phyloP scores from a whole-genome alignment of 2,797 vertebrate species.

The Vipera ursinii region DNA sequence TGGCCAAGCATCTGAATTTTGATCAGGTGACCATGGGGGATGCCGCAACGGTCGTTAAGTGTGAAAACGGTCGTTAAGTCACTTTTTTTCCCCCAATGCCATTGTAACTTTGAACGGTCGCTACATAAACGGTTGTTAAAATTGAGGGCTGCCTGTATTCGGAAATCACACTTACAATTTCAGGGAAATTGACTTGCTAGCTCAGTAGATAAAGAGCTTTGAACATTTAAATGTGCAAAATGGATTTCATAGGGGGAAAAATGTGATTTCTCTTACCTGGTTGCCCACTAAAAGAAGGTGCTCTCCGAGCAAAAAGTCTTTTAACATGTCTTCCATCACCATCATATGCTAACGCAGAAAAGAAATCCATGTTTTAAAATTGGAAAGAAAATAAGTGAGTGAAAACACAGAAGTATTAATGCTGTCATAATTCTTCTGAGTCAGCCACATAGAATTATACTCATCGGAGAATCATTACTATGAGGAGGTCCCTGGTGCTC shows the following conservation, averaged over 20 bases:
- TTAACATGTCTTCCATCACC: constrained; percentile 98
- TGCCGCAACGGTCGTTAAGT: too few species aligned
- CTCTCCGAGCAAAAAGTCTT: constrained; percentile 94
- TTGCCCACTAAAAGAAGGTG: constrained; percentile 95
- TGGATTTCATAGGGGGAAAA: neutral
- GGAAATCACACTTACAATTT: neutral
- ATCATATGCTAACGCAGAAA: constrained; percentile 83
- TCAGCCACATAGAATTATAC: constrained; percentile 1
- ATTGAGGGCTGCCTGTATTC: neutral
- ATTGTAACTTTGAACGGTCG: too few species aligned
- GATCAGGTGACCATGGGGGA: too few species aligned
- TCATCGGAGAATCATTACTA: neutral
- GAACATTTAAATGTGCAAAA: neutral
- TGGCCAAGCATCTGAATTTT: too few species aligned
- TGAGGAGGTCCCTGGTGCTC: too few species aligned
- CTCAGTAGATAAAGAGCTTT: neutral
- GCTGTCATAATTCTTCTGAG: neutral
- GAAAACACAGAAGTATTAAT: neutral
- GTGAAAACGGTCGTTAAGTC: too few species aligned
- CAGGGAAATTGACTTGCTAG: neutral
- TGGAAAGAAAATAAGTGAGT: neutral
- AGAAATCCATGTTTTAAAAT: constrained; percentile 19
- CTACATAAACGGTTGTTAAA: neutral
- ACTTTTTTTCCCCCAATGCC: too few species aligned
- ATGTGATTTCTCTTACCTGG: constrained; percentile 80